A percentile compares a stretch with the other conserved stretches of the same genome.
These are phyloP conservation scores for Eulemur coronatus DNA, from an alignment of 2,797 vertebrate species.

Conservation along the genomic window DNA sequence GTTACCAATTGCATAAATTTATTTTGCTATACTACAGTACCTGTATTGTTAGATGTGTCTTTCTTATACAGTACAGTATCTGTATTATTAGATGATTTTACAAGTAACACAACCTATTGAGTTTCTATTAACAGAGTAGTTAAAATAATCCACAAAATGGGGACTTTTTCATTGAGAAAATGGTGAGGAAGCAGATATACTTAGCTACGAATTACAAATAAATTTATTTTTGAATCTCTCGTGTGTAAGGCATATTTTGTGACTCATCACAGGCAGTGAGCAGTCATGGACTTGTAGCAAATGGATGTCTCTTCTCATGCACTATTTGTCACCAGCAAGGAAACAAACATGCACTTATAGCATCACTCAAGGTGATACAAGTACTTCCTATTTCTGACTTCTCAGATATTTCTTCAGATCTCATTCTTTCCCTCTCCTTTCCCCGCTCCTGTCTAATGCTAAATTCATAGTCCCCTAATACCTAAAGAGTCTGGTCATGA, in stretches of 20 bases:
- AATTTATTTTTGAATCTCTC: not conserved
- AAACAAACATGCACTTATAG: not conserved
- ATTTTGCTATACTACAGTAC: not conserved
- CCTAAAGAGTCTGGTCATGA: not conserved
- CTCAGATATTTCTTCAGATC: not conserved
- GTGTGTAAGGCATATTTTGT: not conserved
- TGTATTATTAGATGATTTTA: not conserved
- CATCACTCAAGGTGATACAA: not conserved
- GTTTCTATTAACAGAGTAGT: not conserved
- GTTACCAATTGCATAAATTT: not conserved
- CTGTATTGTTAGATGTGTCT: not conserved
- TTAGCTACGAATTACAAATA: not conserved
- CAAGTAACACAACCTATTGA: not conserved
- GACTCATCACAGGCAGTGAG: not conserved
- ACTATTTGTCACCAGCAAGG: not conserved
- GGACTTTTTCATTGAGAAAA: not conserved
- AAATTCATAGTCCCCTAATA: not conserved
- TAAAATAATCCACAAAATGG: not conserved
- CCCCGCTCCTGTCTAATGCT: not conserved
- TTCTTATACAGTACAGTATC: not conserved
- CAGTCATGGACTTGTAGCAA: not conserved
- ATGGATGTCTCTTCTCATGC: not conserved
- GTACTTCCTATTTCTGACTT: not conserved
- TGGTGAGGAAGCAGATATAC: not conserved
- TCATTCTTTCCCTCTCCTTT: not conserved